Percentiles rank a stretch among this genome's conserved stretches.
These are phyloP conservation scores for Genyomyrus donnyi DNA, from an alignment of 2,113 vertebrate genomes.

Conservation along the genomic window DNA sequence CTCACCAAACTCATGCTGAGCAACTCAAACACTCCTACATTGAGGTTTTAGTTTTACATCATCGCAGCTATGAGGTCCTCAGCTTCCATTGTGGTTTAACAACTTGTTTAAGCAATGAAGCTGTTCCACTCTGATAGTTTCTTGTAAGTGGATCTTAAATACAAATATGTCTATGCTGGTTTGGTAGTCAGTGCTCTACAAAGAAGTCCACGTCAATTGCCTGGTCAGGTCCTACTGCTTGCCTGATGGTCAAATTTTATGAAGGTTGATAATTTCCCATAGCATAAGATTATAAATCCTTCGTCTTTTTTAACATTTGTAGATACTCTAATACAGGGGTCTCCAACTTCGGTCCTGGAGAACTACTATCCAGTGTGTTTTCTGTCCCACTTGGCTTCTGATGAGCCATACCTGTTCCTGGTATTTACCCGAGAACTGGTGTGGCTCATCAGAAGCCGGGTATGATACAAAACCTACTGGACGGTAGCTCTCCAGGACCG, in stretches of 20 bases:
- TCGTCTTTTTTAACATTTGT: neutral
- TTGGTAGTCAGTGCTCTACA: neutral
- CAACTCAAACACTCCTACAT: neutral
- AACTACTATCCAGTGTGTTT: too few relatives aligned
- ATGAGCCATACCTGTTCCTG: too few relatives aligned
- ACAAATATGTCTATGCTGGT: neutral
- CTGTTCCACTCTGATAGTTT: neutral
- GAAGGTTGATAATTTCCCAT: neutral
- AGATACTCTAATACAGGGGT: neutral
- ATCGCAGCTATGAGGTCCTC: neutral
- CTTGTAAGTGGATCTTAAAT: neutral
- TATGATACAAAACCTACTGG: too few relatives aligned
- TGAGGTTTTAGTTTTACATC: neutral
- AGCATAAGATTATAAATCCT: neutral
- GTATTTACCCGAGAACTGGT: too few relatives aligned
- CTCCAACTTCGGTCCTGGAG: too few relatives aligned
- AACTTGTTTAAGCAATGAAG: neutral
- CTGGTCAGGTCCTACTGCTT: neutral
- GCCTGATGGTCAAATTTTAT: neutral
- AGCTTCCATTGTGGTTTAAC: neutral
- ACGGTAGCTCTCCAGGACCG: too few relatives aligned
- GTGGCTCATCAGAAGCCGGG: too few relatives aligned
- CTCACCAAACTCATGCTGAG: neutral
- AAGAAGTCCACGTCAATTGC: neutral
- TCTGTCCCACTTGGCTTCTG: too few relatives aligned